Conservation (phyloP, 2,888 invertebrate species). For the Dryadula phaetusa region DNA sequence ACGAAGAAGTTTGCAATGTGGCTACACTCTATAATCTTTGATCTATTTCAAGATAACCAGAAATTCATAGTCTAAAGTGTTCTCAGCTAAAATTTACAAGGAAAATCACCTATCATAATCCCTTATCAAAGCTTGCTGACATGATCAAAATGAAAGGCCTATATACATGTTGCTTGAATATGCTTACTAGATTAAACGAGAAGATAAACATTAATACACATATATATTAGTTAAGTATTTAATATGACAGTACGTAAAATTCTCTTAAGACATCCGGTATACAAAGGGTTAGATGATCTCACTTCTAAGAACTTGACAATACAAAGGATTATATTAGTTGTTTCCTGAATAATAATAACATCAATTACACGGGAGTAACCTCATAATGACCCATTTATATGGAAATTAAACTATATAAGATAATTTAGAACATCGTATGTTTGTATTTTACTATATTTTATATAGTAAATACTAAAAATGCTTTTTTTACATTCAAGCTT, state of each 20-base stretch:
- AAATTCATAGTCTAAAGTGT: not conserved
- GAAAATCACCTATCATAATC: not conserved
- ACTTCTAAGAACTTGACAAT: constrained; percentile 25
- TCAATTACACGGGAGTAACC: constrained; percentile 65
- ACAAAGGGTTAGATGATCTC: constrained; percentile 15
- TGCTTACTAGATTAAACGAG: not conserved
- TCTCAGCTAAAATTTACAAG: not conserved
- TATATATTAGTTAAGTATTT: not conserved
- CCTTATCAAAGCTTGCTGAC: not conserved
- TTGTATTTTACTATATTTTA: constrained; percentile 26
- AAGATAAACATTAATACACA: not conserved
- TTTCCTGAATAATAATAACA: constrained; percentile 60
- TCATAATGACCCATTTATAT: constrained; percentile 74
- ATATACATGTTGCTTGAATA: not conserved
- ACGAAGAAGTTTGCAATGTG: not conserved
- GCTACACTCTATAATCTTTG: not conserved
- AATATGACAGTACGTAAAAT: constrained; percentile 14
- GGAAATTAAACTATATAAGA: constrained; percentile 68
- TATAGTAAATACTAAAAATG: too few species aligned
- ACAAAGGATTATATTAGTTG: constrained; percentile 38
- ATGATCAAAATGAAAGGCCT: not conserved
- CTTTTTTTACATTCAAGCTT: too few species aligned
- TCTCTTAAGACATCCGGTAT: not conserved
- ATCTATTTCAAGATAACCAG: not conserved
- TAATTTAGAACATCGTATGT: constrained; percentile 63